phyloP scores from a whole-genome alignment of 2,113 vertebrate species.

The Tenebrosternarchus preto region DNA sequence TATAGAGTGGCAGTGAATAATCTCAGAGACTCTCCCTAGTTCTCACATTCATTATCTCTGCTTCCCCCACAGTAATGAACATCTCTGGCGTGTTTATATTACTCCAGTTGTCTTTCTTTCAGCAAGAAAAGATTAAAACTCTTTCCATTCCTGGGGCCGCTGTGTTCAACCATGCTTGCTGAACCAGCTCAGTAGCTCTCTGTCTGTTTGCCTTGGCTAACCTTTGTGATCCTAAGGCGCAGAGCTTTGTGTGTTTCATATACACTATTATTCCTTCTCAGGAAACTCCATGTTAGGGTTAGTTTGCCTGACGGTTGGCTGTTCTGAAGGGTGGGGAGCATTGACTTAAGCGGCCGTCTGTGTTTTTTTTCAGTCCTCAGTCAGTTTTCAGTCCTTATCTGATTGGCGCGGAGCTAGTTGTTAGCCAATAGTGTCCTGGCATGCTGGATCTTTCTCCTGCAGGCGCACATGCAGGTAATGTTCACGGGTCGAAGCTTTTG shows the following conservation, averaged over 20 bases:
- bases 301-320: conserved; percentile 16
- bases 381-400: conserved; percentile 36
- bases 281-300: conserved; percentile 22
- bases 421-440: conserved; percentile 11
- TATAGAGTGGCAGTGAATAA: not conserved
- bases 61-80: not conserved
- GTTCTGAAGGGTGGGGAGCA: conserved; percentile 39
- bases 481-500: not conserved
- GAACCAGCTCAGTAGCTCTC: conserved; percentile 42
- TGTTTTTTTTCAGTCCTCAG: not conserved
- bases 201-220: conserved; percentile 26
- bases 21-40: too few relatives aligned
- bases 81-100: conserved; percentile 18
- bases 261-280: conserved; percentile 4
- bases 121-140: too few relatives aligned
- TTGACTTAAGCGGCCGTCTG: conserved; percentile 33
- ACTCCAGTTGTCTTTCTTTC: not conserved
- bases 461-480: conserved; percentile 21
- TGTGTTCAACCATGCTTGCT: conserved; percentile 10
- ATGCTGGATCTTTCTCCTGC: conserved; percentile 39
- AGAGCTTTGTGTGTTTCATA: conserved; percentile 36
- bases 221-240: conserved; percentile 30
- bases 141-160: not conserved
- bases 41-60: conserved; percentile 10
- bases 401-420: conserved; percentile 32